Evolutionary conservation across 2,888 invertebrate genomes (phyloP).

Genomic region (Graphium colonna): DNA sequence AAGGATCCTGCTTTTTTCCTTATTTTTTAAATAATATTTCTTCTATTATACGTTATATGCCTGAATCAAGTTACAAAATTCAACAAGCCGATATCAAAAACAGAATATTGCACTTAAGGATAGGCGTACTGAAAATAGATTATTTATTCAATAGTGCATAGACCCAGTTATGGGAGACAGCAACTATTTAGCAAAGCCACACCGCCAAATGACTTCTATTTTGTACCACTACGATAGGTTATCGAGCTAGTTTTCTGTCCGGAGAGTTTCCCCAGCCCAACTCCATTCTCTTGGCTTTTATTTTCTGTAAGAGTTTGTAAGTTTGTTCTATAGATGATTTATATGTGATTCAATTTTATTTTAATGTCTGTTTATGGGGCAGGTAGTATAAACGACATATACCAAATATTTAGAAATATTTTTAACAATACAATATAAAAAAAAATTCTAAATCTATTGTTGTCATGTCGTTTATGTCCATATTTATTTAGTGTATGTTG

Average conservation of each 20-base stretch:
- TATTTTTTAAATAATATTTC: no score
- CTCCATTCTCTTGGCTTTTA: neutral
- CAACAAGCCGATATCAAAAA: neutral
- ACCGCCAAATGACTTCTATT: slow-evolving; percentile 13
- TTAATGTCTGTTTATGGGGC: no score
- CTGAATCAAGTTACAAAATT: neutral
- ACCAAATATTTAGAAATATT: no score
- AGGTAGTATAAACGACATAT: no score
- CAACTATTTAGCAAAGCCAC: slow-evolving; percentile 12
- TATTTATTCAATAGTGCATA: neutral
- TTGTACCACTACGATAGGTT: slow-evolving; percentile 9
- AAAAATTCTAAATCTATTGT: no score
- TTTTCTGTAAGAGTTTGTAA: slow-evolving; percentile 4
- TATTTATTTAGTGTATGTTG: no score
- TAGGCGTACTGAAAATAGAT: neutral
- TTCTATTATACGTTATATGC: no score
- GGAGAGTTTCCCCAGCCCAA: slow-evolving; percentile 1
- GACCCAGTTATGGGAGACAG: neutral
- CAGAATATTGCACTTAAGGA: neutral
- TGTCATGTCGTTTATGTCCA: no score
- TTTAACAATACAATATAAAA: no score
- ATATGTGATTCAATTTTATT: no score
- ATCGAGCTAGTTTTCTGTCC: slow-evolving; percentile 6
- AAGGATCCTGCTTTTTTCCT: no score
- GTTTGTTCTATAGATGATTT: neutral